phyloP scores from a whole-genome alignment of 2,888 invertebrate genomes.

The Sinotaia quadrata region DNA sequence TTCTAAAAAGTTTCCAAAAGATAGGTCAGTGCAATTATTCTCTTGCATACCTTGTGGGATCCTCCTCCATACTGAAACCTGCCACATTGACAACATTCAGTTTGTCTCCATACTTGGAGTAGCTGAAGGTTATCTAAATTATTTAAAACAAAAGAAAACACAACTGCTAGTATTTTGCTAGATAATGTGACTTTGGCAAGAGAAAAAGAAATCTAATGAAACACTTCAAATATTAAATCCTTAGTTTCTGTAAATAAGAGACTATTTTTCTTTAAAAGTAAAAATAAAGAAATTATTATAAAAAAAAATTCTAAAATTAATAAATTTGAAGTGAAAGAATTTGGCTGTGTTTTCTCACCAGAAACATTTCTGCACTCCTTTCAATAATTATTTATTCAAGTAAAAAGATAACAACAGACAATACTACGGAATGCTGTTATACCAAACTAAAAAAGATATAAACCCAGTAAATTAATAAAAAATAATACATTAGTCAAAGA shows the following conservation, averaged over 20 bases:
- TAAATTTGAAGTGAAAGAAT: background rate
- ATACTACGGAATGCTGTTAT: no score
- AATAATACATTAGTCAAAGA: no score
- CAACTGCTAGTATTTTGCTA: background rate
- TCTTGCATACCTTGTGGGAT: conserved; percentile 59
- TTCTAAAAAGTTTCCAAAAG: background rate
- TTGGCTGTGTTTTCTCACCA: background rate
- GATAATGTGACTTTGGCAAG: no score
- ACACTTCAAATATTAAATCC: no score
- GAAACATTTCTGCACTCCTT: background rate
- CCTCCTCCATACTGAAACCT: conserved; percentile 51
- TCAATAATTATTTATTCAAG: no score
- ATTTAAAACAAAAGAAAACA: background rate
- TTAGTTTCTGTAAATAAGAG: background rate
- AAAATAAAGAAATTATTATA: conserved; percentile 2
- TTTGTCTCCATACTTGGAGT: conserved; percentile 41
- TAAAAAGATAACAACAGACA: no score
- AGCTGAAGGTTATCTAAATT: conserved; percentile 58
- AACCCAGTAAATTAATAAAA: no score
- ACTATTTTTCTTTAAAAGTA: background rate
- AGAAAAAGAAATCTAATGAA: no score
- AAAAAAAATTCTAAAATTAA: background rate
- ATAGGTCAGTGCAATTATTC: background rate
- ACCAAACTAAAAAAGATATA: no score
- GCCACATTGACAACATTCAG: conserved; percentile 54